Evolutionary conservation across 2,888 invertebrate species (phyloP), one percentile per base, ranked within the genome.

Genomic region (Dioctria rufipes): DNA sequence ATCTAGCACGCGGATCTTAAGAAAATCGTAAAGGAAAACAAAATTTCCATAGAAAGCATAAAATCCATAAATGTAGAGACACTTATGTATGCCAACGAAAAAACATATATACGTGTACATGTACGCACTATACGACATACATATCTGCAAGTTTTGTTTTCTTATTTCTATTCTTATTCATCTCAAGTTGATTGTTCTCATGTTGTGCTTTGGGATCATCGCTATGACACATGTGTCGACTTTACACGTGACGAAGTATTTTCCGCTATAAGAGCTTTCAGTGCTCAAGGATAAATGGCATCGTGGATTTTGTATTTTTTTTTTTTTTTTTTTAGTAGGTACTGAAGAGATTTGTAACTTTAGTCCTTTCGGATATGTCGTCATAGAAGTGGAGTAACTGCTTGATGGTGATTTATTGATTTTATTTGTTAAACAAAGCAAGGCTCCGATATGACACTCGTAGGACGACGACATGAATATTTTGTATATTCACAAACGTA

Each of bases 151-250:
- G 39, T 39, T 49, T 39, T 69, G 69, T 69, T 51, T 69, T 51
- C 69, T 39, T 37, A 69, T 25, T 69, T 49, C 69, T 51, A 69
- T 69, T 69, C 69, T 69, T 69, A 69, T 69, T 69, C 73, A 60
- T 54, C 73, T 73, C 73, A 60, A 73, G 54, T 73, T 73, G 73
- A 73, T 73, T 73, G 73, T 73, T 73, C 73, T 54, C 71, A 13
- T 58, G 73, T 73, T 73, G 42, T 73, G 69, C 73, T 58, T 11
- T 58, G 73, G 58, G 60, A 73, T 73, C 73, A 73, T 73, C 58
- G 60, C 73, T 51, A 25, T 73, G 73, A 73, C 73, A 73, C 58
- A 73, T 73, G 73, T 73, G 73, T 73, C 73, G 51, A 73, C 54
- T 58, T 60, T 73, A 58, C 73, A 73, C 73, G 73, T 73, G 54